These are phyloP conservation scores for Catostylus mosaicus DNA, from an alignment of 30 jellyfish, hydroid and myxozoan genomes.

Conservation along the genomic window DNA sequence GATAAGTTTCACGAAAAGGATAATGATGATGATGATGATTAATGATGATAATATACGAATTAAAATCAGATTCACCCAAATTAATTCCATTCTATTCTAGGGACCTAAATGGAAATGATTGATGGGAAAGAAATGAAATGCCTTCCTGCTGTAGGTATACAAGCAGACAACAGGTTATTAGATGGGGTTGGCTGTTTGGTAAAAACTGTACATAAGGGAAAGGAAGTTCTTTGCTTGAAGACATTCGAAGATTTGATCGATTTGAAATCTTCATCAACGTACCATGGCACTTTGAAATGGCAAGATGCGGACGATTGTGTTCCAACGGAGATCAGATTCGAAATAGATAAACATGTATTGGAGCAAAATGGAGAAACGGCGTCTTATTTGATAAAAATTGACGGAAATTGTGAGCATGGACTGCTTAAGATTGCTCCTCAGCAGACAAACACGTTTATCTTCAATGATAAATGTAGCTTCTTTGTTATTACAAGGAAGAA, in stretches of 20 bases:
- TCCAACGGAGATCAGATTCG: not conserved
- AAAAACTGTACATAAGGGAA: not conserved
- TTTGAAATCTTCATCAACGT: not conserved
- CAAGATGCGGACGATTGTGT: not conserved
- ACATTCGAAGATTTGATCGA: not conserved
- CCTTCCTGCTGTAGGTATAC: not conserved
- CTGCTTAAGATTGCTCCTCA: not conserved
- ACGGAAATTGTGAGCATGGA: not conserved
- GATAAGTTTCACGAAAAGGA: not conserved
- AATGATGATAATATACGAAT: no score
- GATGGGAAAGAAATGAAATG: not conserved
- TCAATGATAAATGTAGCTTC: not conserved
- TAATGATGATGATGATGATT: not conserved
- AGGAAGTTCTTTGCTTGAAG: not conserved
- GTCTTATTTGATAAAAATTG: not conserved
- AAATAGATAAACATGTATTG: not conserved
- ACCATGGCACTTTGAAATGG: not conserved
- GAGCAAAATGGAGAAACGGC: not conserved
- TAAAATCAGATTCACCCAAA: no score
- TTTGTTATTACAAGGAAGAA: not conserved
- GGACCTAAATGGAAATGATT: no score
- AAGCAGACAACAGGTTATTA: not conserved
- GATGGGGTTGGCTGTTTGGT: conserved; percentile 4
- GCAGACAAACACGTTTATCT: not conserved
- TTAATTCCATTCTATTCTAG: no score